These are phyloP conservation scores for Lampris megalopsis DNA, from an alignment of 2,113 vertebrate genomes.

Conservation along the genomic window DNA sequence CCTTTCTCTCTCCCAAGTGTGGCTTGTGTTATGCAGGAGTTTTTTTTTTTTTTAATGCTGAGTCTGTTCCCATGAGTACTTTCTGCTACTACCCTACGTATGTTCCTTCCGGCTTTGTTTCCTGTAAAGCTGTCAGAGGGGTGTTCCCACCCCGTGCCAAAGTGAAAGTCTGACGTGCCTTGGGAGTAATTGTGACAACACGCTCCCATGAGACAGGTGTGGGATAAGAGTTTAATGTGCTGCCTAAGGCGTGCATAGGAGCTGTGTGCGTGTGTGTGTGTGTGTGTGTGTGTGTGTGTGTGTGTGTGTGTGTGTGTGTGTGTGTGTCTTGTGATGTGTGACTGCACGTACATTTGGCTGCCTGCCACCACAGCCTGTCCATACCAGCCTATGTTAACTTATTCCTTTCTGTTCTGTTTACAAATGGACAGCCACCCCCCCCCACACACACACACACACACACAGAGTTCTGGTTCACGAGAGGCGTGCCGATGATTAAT, in stretches of 20 bases:
- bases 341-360: constrained; percentile 22
- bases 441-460: too few species aligned
- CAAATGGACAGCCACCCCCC: background rate
- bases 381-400: background rate
- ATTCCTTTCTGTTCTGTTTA: background rate
- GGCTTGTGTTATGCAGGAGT: constrained; percentile 69
- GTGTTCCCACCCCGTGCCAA: constrained; percentile 21
- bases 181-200: background rate
- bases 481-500: background rate
- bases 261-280: background rate
- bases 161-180: constrained; percentile 61
- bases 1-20: background rate
- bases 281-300: constrained; percentile 14
- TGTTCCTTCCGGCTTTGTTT: constrained; percentile 71
- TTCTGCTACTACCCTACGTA: constrained; percentile 34
- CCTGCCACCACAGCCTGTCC: constrained; percentile 35
- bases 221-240: background rate
- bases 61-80: constrained; percentile 64
- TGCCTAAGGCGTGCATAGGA: constrained; percentile 8
- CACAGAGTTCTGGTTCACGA: too few species aligned
- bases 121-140: constrained; percentile 67
- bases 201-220: constrained; percentile 36
- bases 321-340: background rate
- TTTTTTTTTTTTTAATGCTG: constrained; percentile 61
- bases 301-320: constrained; percentile 12